These are phyloP conservation scores for Mythimna vitellina DNA, from an alignment of 2,888 invertebrate genomes.

Conservation along the genomic window DNA sequence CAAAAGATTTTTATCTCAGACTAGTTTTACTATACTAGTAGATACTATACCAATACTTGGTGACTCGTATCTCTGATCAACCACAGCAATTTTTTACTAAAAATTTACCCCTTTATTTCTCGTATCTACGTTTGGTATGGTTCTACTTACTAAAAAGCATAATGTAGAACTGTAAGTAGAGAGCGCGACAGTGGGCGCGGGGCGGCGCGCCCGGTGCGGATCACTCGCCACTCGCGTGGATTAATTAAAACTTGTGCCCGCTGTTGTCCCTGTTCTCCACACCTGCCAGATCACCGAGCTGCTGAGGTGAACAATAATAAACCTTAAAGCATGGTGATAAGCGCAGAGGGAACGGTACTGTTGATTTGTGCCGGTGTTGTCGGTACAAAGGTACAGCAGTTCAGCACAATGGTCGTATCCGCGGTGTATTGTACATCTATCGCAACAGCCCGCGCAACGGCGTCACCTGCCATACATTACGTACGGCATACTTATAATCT, in stretches of 20 bases:
- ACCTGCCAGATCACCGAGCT: neutral
- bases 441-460: neutral
- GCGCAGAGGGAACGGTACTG: neutral
- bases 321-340: constrained; percentile 2
- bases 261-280: constrained; percentile 50
- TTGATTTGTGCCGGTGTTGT: constrained; percentile 13
- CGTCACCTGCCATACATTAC: neutral
- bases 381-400: constrained; percentile 43
- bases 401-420: constrained; percentile 60
- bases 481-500: neutral
- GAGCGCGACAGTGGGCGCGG: neutral
- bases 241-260: constrained; percentile 65
- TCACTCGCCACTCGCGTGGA: constrained; percentile 53
- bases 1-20: neutral
- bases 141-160: neutral
- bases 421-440: constrained; percentile 2
- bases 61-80: neutral
- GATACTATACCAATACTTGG: neutral
- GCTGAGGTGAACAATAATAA: neutral
- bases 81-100: neutral
- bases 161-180: too few species aligned
- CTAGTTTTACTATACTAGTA: too few species aligned
- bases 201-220: constrained; percentile 7
- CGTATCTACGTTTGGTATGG: neutral
- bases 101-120: neutral